Percentiles rank a stretch among this genome's conserved stretches.
Conservation (phyloP, 2,888 invertebrate species). For the Agonum fuliginosum region DNA sequence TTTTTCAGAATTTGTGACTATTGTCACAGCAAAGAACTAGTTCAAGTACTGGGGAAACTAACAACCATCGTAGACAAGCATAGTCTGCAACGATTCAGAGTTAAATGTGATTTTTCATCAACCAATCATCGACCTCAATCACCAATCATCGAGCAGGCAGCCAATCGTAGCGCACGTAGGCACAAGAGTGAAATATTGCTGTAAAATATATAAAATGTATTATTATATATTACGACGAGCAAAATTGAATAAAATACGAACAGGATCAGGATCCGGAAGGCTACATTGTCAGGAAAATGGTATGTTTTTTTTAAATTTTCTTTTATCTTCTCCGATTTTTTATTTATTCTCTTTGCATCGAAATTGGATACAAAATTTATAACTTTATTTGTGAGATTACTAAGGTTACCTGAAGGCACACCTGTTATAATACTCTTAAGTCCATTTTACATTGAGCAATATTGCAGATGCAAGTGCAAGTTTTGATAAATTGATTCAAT, state of each 20-base stretch:
- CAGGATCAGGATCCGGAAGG: too few species aligned
- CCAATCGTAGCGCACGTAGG: background rate
- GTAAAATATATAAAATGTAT: too few species aligned
- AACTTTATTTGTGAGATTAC: too few species aligned
- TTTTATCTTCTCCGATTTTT: background rate
- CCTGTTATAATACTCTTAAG: too few species aligned
- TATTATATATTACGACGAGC: background rate
- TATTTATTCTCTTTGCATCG: too few species aligned
- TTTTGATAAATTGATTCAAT: too few species aligned
- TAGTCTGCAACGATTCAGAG: slow-evolving; percentile 14
- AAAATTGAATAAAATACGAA: background rate
- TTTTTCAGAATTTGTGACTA: slow-evolving; percentile 87
- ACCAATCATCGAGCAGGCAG: background rate
- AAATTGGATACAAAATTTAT: too few species aligned
- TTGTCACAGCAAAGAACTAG: slow-evolving; percentile 89
- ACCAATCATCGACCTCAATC: background rate
- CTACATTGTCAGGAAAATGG: background rate
- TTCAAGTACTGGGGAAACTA: slow-evolving; percentile 62
- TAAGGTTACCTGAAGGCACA: too few species aligned
- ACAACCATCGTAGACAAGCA: slow-evolving; percentile 1
- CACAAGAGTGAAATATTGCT: too few species aligned
- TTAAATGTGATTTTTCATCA: slow-evolving; percentile 24
- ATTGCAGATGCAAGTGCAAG: too few species aligned
- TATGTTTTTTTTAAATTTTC: background rate
- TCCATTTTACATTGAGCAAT: too few species aligned